Evolutionary conservation across 2,888 invertebrate genomes (phyloP).

Genomic region (Amphipoea lucens): DNA sequence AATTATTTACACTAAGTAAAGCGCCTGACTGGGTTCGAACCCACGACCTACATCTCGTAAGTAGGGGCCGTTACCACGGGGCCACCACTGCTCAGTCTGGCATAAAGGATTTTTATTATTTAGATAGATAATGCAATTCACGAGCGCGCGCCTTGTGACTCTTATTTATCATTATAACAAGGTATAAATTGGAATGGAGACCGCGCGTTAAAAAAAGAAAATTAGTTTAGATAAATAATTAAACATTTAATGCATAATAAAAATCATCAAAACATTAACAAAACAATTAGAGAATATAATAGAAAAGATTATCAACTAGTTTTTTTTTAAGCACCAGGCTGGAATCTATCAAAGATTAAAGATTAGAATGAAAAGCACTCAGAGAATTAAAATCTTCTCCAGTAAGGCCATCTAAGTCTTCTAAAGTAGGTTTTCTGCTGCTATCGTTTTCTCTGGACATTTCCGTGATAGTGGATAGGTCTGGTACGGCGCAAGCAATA

Average conservation of each 20-base stretch:
- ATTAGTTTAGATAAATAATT: background rate
- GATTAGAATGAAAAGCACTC: slow-evolving; percentile 62
- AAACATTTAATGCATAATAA: slow-evolving; percentile 49
- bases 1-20: background rate
- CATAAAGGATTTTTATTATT: background rate
- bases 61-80: background rate
- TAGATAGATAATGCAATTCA: background rate
- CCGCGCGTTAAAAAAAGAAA: background rate
- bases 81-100: background rate
- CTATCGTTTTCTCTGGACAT: slow-evolving; percentile 79
- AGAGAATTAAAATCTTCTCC: slow-evolving; percentile 68
- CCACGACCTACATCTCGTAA: background rate
- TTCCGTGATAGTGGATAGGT: slow-evolving; percentile 86
- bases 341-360: slow-evolving; percentile 20
- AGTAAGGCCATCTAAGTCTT: slow-evolving; percentile 65
- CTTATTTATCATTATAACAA: background rate
- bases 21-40: background rate
- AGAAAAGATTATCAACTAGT: background rate
- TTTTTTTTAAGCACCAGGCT: slow-evolving; percentile 38
- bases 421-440: slow-evolving; percentile 69
- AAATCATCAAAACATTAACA: slow-evolving; percentile 41
- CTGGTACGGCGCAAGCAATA: slow-evolving; percentile 81
- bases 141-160: background rate
- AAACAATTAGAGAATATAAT: slow-evolving; percentile 14
- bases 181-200: background rate